A percentile compares a stretch with the other conserved stretches of the same genome.
Conservation (phyloP, 2,113 vertebrate genomes). For the Agelaius phoeniceus region DNA sequence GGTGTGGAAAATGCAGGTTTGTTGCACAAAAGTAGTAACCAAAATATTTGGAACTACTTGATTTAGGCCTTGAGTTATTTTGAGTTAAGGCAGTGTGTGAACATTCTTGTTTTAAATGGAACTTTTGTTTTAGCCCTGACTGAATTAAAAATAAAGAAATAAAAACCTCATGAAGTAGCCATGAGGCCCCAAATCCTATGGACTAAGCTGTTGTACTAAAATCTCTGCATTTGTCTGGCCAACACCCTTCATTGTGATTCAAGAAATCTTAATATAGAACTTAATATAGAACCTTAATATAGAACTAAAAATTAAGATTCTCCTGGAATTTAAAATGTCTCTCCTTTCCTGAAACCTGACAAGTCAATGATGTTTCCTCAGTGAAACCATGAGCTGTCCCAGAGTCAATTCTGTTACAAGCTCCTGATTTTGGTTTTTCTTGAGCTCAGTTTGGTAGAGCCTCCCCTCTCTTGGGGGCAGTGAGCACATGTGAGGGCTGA, state of each 20-base stretch:
- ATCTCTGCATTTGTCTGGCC: background rate
- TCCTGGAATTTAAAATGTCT: background rate
- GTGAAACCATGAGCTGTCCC: background rate
- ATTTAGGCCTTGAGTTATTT: background rate
- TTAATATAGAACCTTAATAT: background rate
- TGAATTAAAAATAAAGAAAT: background rate
- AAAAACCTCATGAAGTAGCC: background rate
- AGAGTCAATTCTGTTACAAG: background rate
- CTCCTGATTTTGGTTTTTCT: background rate
- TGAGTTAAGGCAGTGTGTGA: background rate
- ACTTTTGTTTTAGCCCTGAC: background rate
- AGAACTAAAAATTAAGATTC: background rate
- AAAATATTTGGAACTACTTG: background rate
- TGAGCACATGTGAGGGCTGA: accelerated
- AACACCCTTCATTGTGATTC: background rate
- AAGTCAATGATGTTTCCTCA: background rate
- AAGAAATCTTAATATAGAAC: background rate
- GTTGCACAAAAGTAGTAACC: background rate
- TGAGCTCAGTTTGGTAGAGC: background rate
- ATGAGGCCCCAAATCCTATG: background rate
- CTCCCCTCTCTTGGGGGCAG: background rate
- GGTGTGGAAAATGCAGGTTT: background rate
- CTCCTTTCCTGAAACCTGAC: background rate
- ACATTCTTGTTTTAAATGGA: background rate
- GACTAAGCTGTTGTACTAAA: background rate